phyloP scores from a whole-genome alignment of 2,888 invertebrate genomes.

The Encarsia formosa region DNA sequence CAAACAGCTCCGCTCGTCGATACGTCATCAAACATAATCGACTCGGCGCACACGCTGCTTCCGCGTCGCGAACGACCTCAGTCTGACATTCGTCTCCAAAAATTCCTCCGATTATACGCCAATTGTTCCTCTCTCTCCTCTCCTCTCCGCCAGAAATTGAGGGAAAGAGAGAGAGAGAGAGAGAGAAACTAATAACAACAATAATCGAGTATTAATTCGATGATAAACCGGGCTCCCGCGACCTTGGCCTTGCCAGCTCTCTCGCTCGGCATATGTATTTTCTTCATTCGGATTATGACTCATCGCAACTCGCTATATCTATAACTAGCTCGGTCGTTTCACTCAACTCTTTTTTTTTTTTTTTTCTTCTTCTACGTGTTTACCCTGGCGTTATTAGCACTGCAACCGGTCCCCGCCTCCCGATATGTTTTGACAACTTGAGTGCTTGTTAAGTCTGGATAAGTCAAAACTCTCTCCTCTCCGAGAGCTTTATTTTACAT shows the following conservation, averaged over 20 bases:
- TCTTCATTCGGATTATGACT: slow-evolving; percentile 40
- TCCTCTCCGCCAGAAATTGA: neutral
- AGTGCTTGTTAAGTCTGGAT: too few relatives aligned
- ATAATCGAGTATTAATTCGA: slow-evolving; percentile 41
- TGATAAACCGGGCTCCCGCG: slow-evolving; percentile 34
- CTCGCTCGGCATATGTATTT: slow-evolving; percentile 25
- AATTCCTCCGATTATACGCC: neutral
- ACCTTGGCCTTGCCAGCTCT: slow-evolving; percentile 45
- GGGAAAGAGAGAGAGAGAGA: neutral
- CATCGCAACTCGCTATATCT: too few relatives aligned
- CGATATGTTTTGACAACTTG: too few relatives aligned
- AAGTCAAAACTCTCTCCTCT: too few relatives aligned
- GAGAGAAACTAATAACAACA: neutral
- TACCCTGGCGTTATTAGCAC: too few relatives aligned
- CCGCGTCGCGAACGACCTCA: neutral
- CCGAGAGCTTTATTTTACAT: too few relatives aligned
- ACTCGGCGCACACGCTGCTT: neutral
- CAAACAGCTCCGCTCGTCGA: too few relatives aligned
- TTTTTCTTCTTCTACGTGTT: too few relatives aligned
- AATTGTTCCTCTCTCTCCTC: neutral
- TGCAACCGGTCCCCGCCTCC: too few relatives aligned
- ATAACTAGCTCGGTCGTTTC: too few relatives aligned
- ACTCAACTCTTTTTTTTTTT: too few relatives aligned
- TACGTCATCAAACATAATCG: too few relatives aligned
- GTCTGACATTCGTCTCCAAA: neutral